Base-by-base conservation (phyloP, 1,140 invertebrate genomes). In the Cyclargus thomasi region DNA sequence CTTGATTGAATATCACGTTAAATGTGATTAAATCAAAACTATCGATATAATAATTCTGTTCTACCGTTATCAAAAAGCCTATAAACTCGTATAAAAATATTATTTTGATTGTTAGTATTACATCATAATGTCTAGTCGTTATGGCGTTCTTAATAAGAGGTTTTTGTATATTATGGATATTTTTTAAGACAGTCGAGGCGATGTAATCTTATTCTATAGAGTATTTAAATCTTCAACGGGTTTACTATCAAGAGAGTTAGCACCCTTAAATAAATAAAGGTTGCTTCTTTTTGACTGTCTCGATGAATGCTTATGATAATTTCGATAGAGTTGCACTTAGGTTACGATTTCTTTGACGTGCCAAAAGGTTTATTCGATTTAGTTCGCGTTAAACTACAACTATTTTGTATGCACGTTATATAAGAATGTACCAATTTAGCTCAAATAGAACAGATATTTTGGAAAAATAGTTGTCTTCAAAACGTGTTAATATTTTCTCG, bases 401-500 rank as follows among this genome's bases (percentile, higher is more conserved):
- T 66, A 29, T 35, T 59, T 3, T 29, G 57, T 29, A 20, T 57
- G 55, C 65, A 66, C 65, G 29, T 66, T 59, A 55, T 29, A 59
- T 66, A 66, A 66, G 65, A 29, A 74, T 65, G 73, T 74, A 74
- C 73, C 73, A 74, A 74, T 70, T 68, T 74, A 74, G 73, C 73
- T 74, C 73, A 74, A 74, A 71, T 70, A 74, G 70, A 39, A 69
- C 70, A 69, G 36, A 74, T 74, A 74, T 74, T 74, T 74, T 74
- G 67, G 59, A 71, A 72, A 69, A 68, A 71, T 71, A 74, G 67
- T 65, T 69, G 53, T 57, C 68, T 64, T 74, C 69, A 65, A 69
- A 70, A 66, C 22, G 36, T 62, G 67, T 67, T 71, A 68, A 70
- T 70, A 71, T 71, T 74, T 72, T 74, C 73, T 74, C 62, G 68